Percentiles rank a stretch among this genome's conserved stretches.
Conservation (phyloP, 2,113 vertebrate species). For the Gallinago media region DNA sequence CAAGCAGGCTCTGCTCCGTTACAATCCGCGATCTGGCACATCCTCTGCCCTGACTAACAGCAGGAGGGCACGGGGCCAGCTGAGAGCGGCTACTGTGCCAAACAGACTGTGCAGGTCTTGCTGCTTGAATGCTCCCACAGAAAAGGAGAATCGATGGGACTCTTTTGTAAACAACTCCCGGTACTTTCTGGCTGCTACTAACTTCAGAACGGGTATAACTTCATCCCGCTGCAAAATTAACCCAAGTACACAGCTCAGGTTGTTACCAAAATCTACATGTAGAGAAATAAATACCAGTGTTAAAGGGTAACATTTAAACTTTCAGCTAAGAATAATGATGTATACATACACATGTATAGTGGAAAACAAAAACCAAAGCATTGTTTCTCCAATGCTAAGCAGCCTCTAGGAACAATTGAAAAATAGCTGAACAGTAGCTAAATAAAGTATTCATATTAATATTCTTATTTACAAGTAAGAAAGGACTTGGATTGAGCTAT, state of each 20-base stretch:
- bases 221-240: conserved; percentile 65
- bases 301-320: not conserved
- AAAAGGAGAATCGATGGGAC: conserved; percentile 82
- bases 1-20: conserved; percentile 71
- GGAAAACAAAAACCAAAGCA: not conserved
- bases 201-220: conserved; percentile 72
- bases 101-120: conserved; percentile 81
- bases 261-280: not conserved
- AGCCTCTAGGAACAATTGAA: not conserved
- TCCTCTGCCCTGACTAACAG: conserved; percentile 79
- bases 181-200: conserved; percentile 80
- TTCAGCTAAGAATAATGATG: not conserved
- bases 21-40: conserved; percentile 73
- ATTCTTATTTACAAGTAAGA: not conserved
- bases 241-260: not conserved
- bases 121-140: conserved; percentile 84
- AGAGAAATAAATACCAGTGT: conserved; percentile 3
- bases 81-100: conserved; percentile 82
- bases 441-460: not conserved
- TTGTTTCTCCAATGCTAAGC: not conserved
- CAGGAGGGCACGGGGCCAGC: conserved; percentile 78
- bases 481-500: not conserved
- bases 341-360: not conserved
- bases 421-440: not conserved
- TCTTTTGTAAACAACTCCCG: conserved; percentile 87